phyloP scores from a whole-genome alignment of 2,113 vertebrate genomes.

The Macaca nemestrina region DNA sequence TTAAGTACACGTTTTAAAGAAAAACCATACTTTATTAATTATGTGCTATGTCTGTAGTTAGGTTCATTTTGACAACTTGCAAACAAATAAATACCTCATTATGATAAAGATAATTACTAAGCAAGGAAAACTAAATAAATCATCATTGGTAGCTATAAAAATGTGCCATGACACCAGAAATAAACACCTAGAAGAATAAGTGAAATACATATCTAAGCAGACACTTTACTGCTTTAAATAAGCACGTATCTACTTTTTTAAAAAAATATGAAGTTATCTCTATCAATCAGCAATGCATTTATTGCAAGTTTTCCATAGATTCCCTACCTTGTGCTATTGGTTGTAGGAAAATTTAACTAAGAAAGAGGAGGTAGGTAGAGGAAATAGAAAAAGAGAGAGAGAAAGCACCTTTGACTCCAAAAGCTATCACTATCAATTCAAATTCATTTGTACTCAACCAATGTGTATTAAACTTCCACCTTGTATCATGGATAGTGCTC shows the following conservation, averaged over 20 bases:
- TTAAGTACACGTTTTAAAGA: conserved; percentile 54
- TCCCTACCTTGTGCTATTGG: not conserved
- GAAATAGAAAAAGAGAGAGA: not conserved
- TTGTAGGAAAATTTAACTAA: not conserved
- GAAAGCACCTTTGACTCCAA: not conserved
- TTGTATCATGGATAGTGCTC: not conserved
- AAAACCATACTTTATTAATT: conserved; percentile 35
- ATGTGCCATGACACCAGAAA: not conserved
- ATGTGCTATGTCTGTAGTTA: not conserved
- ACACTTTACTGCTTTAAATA: not conserved
- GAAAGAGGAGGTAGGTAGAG: no score
- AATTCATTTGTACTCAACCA: not conserved
- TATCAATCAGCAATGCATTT: not conserved
- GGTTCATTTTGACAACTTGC: not conserved
- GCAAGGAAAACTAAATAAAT: conserved; percentile 9
- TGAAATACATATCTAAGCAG: not conserved
- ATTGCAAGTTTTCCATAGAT: not conserved
- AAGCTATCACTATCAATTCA: not conserved
- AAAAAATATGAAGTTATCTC: not conserved
- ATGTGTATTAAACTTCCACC: not conserved
- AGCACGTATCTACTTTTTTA: not conserved
- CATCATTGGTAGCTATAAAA: not conserved
- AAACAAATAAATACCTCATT: conserved; percentile 31
- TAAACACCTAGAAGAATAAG: not conserved
- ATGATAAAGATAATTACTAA: not conserved